Evolutionary conservation across 2,888 invertebrate genomes (phyloP).

Genomic region (Sminthurides aquaticus): DNA sequence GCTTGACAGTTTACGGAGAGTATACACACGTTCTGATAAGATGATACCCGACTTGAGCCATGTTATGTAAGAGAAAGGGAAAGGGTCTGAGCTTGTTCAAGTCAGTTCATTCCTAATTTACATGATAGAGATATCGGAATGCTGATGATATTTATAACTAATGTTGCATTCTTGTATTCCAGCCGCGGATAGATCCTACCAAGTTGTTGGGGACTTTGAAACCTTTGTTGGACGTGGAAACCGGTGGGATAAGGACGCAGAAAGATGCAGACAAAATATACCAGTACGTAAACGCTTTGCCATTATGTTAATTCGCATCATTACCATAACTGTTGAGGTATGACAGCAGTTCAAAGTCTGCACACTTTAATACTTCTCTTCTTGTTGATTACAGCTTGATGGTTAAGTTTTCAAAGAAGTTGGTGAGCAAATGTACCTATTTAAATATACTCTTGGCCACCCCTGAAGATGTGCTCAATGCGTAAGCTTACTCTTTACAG

Average conservation of each 20-base stretch:
- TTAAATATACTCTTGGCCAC: conserved; percentile 85
- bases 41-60: too few relatives aligned
- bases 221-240: conserved; percentile 66
- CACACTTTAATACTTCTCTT: too few relatives aligned
- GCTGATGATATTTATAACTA: too few relatives aligned
- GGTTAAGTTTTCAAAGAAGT: conserved; percentile 89
- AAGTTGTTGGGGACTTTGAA: conserved; percentile 81
- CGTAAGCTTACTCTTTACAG: conserved; percentile 51
- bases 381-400: conserved; percentile 68
- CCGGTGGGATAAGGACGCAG: conserved; percentile 79
- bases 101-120: too few relatives aligned
- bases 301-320: conserved; percentile 7
- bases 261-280: conserved; percentile 81
- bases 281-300: conserved; percentile 70
- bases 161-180: too few relatives aligned
- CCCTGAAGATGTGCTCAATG: conserved; percentile 69
- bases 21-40: too few relatives aligned
- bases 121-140: too few relatives aligned
- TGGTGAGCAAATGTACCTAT: conserved; percentile 92
- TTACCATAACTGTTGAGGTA: too few relatives aligned
- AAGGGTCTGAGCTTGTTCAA: too few relatives aligned
- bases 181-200: conserved; percentile 88
- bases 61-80: too few relatives aligned
- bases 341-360: too few relatives aligned
- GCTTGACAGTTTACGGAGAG: too few relatives aligned